Percentiles rank a stretch among this genome's conserved stretches.
phyloP scores from a whole-genome alignment of 1,140 invertebrate genomes.

The Bombus breviceps region DNA sequence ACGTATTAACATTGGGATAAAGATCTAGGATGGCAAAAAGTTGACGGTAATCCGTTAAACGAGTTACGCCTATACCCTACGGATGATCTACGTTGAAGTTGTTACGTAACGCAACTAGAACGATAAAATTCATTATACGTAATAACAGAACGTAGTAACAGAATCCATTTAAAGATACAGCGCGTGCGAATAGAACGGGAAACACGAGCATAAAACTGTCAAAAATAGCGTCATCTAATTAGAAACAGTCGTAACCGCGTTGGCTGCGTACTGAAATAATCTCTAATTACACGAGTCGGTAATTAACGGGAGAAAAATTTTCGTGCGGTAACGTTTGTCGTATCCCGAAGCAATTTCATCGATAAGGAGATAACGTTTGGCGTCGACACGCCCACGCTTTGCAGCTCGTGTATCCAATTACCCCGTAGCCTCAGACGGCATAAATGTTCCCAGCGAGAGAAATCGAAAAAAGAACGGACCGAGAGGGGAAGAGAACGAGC shows the following conservation, averaged over 20 bases:
- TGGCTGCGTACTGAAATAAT: not conserved
- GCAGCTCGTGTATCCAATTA: constrained; percentile 33
- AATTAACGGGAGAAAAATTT: constrained; percentile 4
- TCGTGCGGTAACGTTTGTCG: constrained; percentile 7
- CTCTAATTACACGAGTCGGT: not conserved
- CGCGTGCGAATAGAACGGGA: not conserved
- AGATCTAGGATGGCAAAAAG: not conserved
- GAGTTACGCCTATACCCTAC: not conserved
- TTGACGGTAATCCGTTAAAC: not conserved
- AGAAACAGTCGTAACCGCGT: not conserved
- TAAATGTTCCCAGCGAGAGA: not conserved
- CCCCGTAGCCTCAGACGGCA: not conserved
- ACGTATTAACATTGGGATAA: not conserved
- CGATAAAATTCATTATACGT: not conserved
- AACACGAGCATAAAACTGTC: not conserved
- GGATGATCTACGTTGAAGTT: not conserved
- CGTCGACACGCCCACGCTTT: constrained; percentile 22
- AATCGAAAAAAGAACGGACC: not conserved
- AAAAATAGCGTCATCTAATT: constrained; percentile 2
- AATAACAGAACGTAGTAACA: not conserved
- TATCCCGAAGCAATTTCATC: constrained; percentile 22
- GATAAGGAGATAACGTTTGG: constrained; percentile 36
- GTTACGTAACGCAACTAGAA: not conserved
- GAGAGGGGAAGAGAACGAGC: not conserved
- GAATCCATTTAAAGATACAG: not conserved